Evolutionary conservation across 2,888 invertebrate genomes (phyloP), one percentile per base, ranked within the genome.

Genomic region (Drosophila ustulata): DNA sequence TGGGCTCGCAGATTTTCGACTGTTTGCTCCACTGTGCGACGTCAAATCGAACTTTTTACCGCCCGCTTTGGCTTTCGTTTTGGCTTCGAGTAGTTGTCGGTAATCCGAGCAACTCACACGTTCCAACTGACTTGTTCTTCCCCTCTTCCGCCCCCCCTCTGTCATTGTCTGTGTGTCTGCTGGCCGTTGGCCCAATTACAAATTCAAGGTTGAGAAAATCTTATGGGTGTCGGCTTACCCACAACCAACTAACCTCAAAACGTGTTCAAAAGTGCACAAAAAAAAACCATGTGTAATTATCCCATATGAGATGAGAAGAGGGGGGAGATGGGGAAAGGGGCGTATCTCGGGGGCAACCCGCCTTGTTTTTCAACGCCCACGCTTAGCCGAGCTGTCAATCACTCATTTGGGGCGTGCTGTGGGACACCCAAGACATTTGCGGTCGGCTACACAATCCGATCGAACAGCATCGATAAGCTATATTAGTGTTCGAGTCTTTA

Each of bases 181-280:
- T 67, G 66, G 72, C 64, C 72, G 78, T 76, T 81, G 75, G 77
- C 77, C 83, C 77, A 83, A 81, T 83, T 83, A 82, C 77, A 74
- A 73, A 74, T 78, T 84, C 84, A 84, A 84, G 84, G 84, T 77
- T 80, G 80, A 84, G 78, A 76, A 82, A 82, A 80, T 78, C 78
- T 75, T 68, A 50, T 65, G 64, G 73, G 46, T 68, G 68, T 66
- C 74, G 71, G 43, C 65, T 78, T 66, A 74, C 55, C 61, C 34
- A 47, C 50, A 68, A 25, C 67, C 55, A 57, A 58, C 57, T 75
- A 82, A 80, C 82, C 80, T 71, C 71, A 74, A 86, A 87, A 88
- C 88, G 88, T 88, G 88, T 77, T 78, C 73, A 75, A 78, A 86
- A 76, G 79, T 74, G 66, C 18, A 69, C 26, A 7, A 26, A n/a